A percentile compares a stretch with the other conserved stretches of the same genome.
Evolutionary conservation across 1,140 invertebrate genomes (phyloP).

Genomic region (Pogonognathellus flavescens): DNA sequence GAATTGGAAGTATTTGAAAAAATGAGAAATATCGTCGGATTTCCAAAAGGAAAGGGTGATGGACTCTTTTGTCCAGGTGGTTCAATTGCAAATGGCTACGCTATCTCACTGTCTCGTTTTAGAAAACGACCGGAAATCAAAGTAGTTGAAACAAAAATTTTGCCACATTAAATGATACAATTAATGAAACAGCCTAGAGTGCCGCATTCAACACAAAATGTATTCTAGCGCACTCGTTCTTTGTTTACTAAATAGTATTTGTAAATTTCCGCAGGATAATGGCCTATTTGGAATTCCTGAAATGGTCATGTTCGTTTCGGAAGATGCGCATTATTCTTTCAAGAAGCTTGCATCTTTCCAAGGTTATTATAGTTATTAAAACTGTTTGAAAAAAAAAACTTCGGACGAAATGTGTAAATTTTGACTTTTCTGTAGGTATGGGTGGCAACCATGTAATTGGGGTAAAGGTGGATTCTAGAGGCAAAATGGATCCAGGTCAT

Average conservation of each 20-base stretch:
- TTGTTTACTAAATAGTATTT: too few species aligned
- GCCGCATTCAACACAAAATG: too few species aligned
- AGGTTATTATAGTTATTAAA: too few species aligned
- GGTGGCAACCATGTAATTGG: slow-evolving; percentile 83
- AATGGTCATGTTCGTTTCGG: slow-evolving; percentile 85
- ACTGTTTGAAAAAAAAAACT: too few species aligned
- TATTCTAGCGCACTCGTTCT: too few species aligned
- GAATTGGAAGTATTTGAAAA: slow-evolving; percentile 82
- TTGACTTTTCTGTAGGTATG: slow-evolving; percentile 75
- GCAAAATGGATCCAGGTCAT: slow-evolving; percentile 83
- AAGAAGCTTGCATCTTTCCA: slow-evolving; percentile 83
- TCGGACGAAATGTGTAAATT: slow-evolving; percentile 66
- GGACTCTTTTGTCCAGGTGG: slow-evolving; percentile 91
- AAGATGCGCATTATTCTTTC: slow-evolving; percentile 95
- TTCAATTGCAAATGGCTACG: slow-evolving; percentile 95
- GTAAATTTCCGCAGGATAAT: slow-evolving; percentile 73
- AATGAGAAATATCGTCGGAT: slow-evolving; percentile 90
- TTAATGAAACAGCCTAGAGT: too few species aligned
- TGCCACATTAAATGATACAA: neutral
- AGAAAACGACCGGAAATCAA: slow-evolving; percentile 83
- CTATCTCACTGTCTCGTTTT: slow-evolving; percentile 89
- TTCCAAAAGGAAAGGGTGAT: slow-evolving; percentile 79
- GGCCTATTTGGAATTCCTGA: slow-evolving; percentile 78
- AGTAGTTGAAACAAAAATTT: slow-evolving; percentile 69
- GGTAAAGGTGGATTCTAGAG: slow-evolving; percentile 79